phyloP scores from a whole-genome alignment of 2,797 vertebrate genomes.

The Glyptemys insculpta region DNA sequence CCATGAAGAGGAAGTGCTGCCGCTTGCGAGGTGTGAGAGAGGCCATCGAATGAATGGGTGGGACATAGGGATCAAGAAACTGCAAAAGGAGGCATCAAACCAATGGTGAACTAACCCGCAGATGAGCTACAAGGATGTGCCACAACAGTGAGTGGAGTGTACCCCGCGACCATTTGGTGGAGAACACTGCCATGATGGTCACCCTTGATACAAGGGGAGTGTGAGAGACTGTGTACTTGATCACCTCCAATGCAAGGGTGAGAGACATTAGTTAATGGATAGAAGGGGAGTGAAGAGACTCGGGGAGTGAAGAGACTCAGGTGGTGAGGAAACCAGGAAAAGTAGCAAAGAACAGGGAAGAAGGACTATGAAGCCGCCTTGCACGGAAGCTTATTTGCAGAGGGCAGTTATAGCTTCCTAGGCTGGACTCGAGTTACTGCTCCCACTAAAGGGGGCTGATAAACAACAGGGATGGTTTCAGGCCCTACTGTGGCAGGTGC shows the following conservation, averaged over 20 bases:
- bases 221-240: not conserved
- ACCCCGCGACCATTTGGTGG: not conserved
- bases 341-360: no score
- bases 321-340: no score
- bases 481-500: not conserved
- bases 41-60: not conserved
- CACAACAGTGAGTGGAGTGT: not conserved
- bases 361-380: no score
- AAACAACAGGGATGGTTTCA: not conserved
- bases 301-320: not conserved
- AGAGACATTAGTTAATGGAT: not conserved
- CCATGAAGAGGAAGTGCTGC: not conserved
- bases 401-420: not conserved
- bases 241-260: not conserved
- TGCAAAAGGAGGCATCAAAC: not conserved
- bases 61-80: not conserved
- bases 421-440: not conserved
- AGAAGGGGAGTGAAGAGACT: not conserved
- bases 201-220: not conserved
- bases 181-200: not conserved
- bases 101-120: not conserved
- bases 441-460: not conserved
- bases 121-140: not conserved
- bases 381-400: not conserved
- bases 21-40: not conserved